phyloP scores from a whole-genome alignment of 2,113 vertebrate genomes.

The Ictalurus punctatus region DNA sequence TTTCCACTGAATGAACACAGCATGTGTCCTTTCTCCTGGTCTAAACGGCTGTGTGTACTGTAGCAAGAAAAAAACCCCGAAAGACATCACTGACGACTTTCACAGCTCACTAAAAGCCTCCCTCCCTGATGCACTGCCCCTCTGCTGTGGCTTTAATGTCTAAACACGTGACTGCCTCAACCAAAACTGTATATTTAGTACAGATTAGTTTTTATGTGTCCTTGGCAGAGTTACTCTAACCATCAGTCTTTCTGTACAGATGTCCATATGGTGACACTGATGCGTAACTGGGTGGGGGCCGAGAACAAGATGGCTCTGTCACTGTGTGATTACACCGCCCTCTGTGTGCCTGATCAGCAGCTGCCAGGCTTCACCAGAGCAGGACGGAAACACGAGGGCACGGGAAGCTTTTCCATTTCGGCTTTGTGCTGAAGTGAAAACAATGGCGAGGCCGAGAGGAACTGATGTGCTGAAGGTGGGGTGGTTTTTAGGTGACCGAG shows the following conservation, averaged over 20 bases:
- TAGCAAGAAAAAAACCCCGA: neutral
- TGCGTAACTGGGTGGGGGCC: too few species aligned
- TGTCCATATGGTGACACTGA: slow-evolving; percentile 9
- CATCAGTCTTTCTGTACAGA: slow-evolving; percentile 41
- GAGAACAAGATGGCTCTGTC: slow-evolving; percentile 25
- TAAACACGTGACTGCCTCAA: slow-evolving; percentile 10
- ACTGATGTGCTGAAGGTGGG: neutral
- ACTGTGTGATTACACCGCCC: slow-evolving; percentile 56
- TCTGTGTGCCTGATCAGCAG: slow-evolving; percentile 33
- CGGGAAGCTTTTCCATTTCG: neutral
- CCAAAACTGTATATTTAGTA: slow-evolving; percentile 28
- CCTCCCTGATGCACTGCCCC: neutral
- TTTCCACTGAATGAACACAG: neutral
- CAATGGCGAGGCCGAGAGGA: neutral
- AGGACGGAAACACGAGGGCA: slow-evolving; percentile 35
- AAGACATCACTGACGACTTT: neutral
- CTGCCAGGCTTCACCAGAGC: slow-evolving; percentile 38
- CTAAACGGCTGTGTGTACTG: neutral
- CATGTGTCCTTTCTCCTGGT: neutral
- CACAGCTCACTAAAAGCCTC: neutral
- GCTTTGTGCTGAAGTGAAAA: slow-evolving; percentile 8
- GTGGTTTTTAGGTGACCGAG: slow-evolving; percentile 12
- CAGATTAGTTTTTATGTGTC: slow-evolving; percentile 27
- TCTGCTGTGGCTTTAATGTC: slow-evolving; percentile 3
- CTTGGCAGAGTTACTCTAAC: slow-evolving; percentile 46